A percentile compares a stretch with the other conserved stretches of the same genome.
phyloP scores from a whole-genome alignment of 23 tunicate species.

The Phallusia fumigata region DNA sequence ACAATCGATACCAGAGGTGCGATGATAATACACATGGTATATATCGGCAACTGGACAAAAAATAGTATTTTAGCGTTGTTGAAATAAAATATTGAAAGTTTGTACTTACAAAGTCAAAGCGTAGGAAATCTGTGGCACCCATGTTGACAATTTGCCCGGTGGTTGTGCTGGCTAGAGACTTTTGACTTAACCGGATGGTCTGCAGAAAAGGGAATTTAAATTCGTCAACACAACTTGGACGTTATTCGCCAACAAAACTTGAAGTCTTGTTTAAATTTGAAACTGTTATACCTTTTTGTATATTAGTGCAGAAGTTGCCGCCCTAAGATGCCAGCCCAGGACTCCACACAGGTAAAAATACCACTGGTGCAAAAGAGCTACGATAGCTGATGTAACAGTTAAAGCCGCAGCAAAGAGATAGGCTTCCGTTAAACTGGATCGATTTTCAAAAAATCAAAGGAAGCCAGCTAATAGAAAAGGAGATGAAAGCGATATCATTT shows the following conservation, averaged over 20 bases:
- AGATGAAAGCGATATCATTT: neutral
- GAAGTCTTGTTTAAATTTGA: neutral
- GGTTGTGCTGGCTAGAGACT: slow-evolving; percentile 44
- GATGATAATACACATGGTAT: too few relatives aligned
- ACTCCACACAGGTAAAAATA: slow-evolving; percentile 11
- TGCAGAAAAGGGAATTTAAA: too few relatives aligned
- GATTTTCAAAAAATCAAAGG: slow-evolving; percentile 29
- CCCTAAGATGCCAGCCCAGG: slow-evolving; percentile 77
- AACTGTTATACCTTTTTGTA: slow-evolving; percentile 70
- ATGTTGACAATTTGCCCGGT: slow-evolving; percentile 86
- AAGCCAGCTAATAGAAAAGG: slow-evolving; percentile 44
- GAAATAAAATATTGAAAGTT: neutral
- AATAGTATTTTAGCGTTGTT: too few relatives aligned
- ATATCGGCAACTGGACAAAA: too few relatives aligned
- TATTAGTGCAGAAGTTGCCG: slow-evolving; percentile 69
- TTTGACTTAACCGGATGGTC: slow-evolving; percentile 69
- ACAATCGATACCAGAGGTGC: too few relatives aligned
- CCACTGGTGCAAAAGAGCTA: slow-evolving; percentile 18
- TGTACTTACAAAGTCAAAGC: slow-evolving; percentile 54
- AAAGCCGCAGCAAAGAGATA: slow-evolving; percentile 52
- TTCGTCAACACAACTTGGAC: too few relatives aligned
- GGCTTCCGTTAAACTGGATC: slow-evolving; percentile 12
- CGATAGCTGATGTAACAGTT: neutral
- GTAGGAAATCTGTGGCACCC: slow-evolving; percentile 81
- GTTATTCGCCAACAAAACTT: neutral